These are phyloP conservation scores for Agrilus cyanescens DNA, from an alignment of 2,888 invertebrate genomes.

Conservation along the genomic window DNA sequence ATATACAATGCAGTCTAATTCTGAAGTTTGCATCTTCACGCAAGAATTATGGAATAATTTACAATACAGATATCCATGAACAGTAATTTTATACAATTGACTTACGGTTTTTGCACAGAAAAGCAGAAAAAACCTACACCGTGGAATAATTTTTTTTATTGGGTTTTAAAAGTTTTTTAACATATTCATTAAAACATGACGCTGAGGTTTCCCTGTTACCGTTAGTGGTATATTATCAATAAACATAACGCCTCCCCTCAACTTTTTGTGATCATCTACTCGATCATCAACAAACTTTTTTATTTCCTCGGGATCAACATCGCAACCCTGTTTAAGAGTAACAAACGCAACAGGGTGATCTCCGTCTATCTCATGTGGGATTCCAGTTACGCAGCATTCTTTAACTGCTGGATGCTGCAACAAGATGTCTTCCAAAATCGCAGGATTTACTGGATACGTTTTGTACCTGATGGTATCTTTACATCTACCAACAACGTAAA, in stretches of 20 bases:
- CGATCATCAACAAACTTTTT: constrained; percentile 13
- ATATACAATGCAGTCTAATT: too few relatives aligned
- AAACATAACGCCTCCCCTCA: constrained; percentile 16
- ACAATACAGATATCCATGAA: too few relatives aligned
- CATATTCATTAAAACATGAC: constrained; percentile 5
- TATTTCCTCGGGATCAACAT: constrained; percentile 3
- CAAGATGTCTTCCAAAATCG: constrained; percentile 24
- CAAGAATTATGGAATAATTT: too few relatives aligned
- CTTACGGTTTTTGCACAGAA: too few relatives aligned
- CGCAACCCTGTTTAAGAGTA: constrained; percentile 14
- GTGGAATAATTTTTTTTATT: too few relatives aligned
- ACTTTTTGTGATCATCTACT: constrained; percentile 14
- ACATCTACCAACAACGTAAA: constrained; percentile 38
- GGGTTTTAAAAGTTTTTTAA: not conserved
- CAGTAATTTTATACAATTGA: too few relatives aligned
- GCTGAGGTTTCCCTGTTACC: constrained; percentile 13
- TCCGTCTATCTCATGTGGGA: constrained; percentile 27
- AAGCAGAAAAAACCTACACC: too few relatives aligned
- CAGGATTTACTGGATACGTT: constrained; percentile 37
- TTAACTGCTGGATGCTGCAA: constrained; percentile 26
- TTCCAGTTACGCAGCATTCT: constrained; percentile 24
- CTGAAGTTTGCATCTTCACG: too few relatives aligned
- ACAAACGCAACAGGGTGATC: constrained; percentile 27
- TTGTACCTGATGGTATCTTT: constrained; percentile 42
- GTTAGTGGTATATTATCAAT: constrained; percentile 15